phyloP scores from a whole-genome alignment of 2,888 invertebrate species.

The Stenchaetothrips biformis region DNA sequence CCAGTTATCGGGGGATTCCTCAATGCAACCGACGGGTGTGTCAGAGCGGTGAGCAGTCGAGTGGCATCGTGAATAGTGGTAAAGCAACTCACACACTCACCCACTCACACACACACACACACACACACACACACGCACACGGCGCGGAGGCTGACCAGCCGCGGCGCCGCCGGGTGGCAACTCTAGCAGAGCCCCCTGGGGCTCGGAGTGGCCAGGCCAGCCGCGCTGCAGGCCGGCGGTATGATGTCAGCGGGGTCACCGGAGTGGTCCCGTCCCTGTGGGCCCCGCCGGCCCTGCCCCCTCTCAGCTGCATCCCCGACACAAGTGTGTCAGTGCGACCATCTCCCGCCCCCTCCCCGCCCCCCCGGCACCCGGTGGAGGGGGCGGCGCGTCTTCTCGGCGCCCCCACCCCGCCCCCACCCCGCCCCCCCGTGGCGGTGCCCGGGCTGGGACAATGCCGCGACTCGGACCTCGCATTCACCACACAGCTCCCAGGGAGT shows the following conservation, averaged over 20 bases:
- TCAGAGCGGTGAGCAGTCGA: too few species aligned
- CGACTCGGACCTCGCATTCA: constrained; percentile 2
- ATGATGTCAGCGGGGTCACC: constrained; percentile 20
- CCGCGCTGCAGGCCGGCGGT: background rate
- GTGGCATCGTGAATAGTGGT: too few species aligned
- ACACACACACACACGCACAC: too few species aligned
- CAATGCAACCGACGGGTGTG: too few species aligned
- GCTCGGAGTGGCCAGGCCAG: too few species aligned
- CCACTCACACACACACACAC: too few species aligned
- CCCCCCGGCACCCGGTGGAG: background rate
- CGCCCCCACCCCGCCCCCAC: background rate
- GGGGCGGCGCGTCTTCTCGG: background rate
- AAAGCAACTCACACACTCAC: too few species aligned
- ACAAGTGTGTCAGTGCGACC: constrained; percentile 22
- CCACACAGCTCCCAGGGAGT: constrained; percentile 19
- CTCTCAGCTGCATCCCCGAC: background rate
- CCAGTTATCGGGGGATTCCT: too few species aligned
- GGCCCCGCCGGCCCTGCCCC: background rate
- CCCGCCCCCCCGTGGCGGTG: background rate
- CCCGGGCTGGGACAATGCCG: constrained; percentile 2
- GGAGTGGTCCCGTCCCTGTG: background rate
- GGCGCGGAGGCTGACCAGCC: too few species aligned
- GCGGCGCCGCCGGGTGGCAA: too few species aligned
- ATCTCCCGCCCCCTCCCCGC: background rate
- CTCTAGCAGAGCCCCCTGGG: too few species aligned